These are phyloP conservation scores for Nezara viridula DNA, from an alignment of 2,888 invertebrate species.

Conservation along the genomic window DNA sequence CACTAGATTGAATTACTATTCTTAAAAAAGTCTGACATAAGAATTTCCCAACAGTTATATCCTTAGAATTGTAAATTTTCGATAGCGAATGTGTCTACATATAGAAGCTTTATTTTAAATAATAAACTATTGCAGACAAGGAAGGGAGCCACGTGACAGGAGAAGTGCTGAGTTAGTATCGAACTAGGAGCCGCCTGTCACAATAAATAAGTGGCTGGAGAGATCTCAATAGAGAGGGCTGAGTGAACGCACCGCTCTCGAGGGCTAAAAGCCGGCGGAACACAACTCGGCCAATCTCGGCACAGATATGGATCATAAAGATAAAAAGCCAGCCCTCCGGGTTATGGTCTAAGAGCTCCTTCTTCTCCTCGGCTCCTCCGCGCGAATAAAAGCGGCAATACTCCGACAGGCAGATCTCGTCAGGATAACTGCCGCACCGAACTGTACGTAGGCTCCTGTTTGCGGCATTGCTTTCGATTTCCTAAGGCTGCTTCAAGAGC, in stretches of 20 bases:
- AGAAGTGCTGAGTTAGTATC: neutral
- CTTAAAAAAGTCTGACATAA: too few species aligned
- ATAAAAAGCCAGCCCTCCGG: slow-evolving; percentile 27
- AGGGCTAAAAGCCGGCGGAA: slow-evolving; percentile 11
- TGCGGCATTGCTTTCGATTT: neutral
- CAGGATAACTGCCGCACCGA: slow-evolving; percentile 19
- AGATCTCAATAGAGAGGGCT: slow-evolving; percentile 30
- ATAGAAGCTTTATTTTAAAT: too few species aligned
- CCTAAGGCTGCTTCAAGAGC: neutral
- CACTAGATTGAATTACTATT: too few species aligned
- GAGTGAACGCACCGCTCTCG: neutral
- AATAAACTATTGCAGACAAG: neutral
- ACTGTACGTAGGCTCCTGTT: neutral
- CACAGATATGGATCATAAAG: slow-evolving; percentile 55
- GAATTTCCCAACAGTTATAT: too few species aligned
- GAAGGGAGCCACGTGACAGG: neutral
- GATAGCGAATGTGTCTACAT: too few species aligned
- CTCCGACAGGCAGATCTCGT: slow-evolving; percentile 13
- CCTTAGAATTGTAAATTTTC: too few species aligned
- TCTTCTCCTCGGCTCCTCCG: neutral
- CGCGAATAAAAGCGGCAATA: slow-evolving; percentile 37
- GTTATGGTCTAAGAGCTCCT: slow-evolving; percentile 31
- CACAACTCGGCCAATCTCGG: slow-evolving; percentile 31
- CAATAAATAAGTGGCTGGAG: slow-evolving; percentile 28
- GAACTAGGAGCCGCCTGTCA: slow-evolving; percentile 1